Conservation (phyloP, 92 coral and sea anemone genomes). For the Anthopleura xanthogrammica region DNA sequence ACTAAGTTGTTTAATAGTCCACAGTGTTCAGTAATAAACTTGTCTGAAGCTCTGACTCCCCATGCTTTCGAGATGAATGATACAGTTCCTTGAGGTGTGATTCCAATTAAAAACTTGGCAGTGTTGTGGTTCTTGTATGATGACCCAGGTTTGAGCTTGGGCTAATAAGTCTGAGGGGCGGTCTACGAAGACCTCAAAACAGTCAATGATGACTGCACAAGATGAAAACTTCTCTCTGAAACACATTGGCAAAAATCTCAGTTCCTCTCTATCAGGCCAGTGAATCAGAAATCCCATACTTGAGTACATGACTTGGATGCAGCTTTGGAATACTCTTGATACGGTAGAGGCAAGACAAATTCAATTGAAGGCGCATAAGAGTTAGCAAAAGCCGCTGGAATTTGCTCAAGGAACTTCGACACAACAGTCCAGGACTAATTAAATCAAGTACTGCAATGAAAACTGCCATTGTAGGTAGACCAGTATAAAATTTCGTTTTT, state of each 20-base stretch:
- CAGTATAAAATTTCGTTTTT: conserved; percentile 32
- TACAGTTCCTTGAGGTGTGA: conserved; percentile 64
- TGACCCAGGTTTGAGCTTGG: conserved; percentile 60
- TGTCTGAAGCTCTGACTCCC: conserved; percentile 69
- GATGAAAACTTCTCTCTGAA: conserved; percentile 49
- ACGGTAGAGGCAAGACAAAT: conserved; percentile 60
- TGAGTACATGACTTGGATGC: conserved; percentile 45
- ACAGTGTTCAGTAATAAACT: conserved; percentile 57
- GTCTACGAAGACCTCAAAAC: conserved; percentile 70
- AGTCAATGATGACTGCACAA: conserved; percentile 64
- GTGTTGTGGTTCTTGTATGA: conserved; percentile 48
- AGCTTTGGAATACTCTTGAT: conserved; percentile 55
- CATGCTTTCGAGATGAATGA: conserved; percentile 62
- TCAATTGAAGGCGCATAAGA: conserved; percentile 46
- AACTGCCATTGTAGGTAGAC: conserved; percentile 36
- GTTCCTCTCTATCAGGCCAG: conserved; percentile 64
- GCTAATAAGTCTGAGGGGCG: conserved; percentile 46
- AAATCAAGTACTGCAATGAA: conserved; percentile 38
- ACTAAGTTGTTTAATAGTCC: conserved; percentile 49
- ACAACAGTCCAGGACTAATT: conserved; percentile 38
- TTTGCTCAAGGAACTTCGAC: conserved; percentile 21
- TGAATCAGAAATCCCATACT: conserved; percentile 41
- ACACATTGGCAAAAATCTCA: conserved; percentile 50
- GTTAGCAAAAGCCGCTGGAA: conserved; percentile 42
- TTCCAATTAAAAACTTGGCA: conserved; percentile 42